Evolutionary conservation across 1,140 invertebrate genomes (phyloP), one percentile per base, ranked within the genome.

Genomic region (Ceratina japonica): DNA sequence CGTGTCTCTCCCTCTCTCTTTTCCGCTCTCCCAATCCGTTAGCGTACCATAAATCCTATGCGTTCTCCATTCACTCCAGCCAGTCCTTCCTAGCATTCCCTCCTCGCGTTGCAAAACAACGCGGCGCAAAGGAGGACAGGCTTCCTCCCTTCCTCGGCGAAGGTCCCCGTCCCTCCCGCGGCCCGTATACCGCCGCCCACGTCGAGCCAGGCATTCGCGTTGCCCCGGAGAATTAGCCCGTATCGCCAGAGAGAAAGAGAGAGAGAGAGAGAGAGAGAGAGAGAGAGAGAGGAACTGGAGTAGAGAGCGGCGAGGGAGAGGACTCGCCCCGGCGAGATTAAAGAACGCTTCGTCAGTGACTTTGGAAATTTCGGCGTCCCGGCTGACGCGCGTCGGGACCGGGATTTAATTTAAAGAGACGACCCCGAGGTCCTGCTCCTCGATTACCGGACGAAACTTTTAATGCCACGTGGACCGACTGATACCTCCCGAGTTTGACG

Each of bases 41-140:
- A 73, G 62, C 72, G 18, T 69, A 75, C 56, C 72, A 80, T 80
- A 75, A 80, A 80, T 80, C 78, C 78, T 80, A 75, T 69, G 63
- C 78, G 64, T 80, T 80, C 78, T 80, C 72, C 78, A 80, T 80
- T 80, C 78, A 80, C 78, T 75, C 44, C 37, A 49, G 37, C 27
- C 71, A 44, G 68, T 74, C 71, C 77, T 79, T 65, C 77, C 75
- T 79, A 72, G 62, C 61, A 64, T 79, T 79, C 77, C 63, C 71
- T 61, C 24, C 24, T 74, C 71, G 70, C 71, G 51, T 79, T 78
- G 72, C 75, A 78, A 78, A 78, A 78, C 69, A 63, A 72, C 27
- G 5, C n/a, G 58, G 49, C 2, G 68, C 59, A 62, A 78, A 63
- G 12, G 31, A 56, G 59, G 59, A 44, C 68, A 63, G 74, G 15